phyloP scores from a whole-genome alignment of 2,888 invertebrate species.

The Apotomis turbidana region DNA sequence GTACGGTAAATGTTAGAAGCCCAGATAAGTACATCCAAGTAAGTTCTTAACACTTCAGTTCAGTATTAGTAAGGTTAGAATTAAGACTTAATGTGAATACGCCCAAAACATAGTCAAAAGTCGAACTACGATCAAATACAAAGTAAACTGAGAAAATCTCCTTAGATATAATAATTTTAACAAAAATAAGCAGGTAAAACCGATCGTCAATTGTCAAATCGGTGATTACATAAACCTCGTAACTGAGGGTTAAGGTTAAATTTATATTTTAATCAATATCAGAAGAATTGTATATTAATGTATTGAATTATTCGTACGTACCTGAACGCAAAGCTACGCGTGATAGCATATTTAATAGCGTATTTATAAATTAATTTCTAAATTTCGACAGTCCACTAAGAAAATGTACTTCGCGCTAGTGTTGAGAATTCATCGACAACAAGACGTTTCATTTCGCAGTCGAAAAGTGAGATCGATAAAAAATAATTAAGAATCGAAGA shows the following conservation, averaged over 20 bases:
- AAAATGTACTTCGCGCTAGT: conserved; percentile 71
- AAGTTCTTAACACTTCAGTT: not conserved
- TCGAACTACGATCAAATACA: not conserved
- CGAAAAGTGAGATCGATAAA: conserved; percentile 1
- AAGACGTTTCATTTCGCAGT: not conserved
- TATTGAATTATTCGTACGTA: conserved; percentile 64
- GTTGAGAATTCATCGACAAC: conserved; percentile 50
- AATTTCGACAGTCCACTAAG: conserved; percentile 63
- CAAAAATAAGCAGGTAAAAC: conserved; percentile 30
- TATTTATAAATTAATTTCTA: conserved; percentile 57
- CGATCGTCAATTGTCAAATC: conserved; percentile 59
- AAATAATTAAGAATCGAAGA: not conserved
- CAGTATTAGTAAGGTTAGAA: not conserved
- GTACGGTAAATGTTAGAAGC: no score
- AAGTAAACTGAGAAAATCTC: not conserved
- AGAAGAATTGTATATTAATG: conserved; percentile 24
- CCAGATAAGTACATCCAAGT: no score
- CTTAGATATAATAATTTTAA: conserved; percentile 10
- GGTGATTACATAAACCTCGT: conserved; percentile 82
- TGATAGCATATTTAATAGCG: conserved; percentile 85
- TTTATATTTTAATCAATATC: conserved; percentile 47
- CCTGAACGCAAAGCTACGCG: conserved; percentile 87
- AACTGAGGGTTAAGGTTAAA: conserved; percentile 59
- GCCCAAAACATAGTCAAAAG: not conserved
- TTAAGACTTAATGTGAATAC: not conserved